Percentiles rank a stretch among this genome's conserved stretches.
These are phyloP conservation scores for Microcebus griseorufus DNA, from an alignment of 2,113 vertebrate species.

Conservation along the genomic window DNA sequence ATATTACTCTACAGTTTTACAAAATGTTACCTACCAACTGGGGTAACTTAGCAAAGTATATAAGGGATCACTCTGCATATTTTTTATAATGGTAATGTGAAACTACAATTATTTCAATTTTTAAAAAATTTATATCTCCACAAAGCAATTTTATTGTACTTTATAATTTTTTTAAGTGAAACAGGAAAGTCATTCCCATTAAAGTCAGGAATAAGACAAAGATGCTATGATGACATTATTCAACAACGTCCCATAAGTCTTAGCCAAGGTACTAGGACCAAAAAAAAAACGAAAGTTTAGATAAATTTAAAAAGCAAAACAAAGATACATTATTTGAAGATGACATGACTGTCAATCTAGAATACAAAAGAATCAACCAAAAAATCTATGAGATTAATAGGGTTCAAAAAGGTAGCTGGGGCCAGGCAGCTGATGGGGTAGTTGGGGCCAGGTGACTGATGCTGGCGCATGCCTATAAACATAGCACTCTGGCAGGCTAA, in stretches of 20 bases:
- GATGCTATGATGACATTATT: neutral
- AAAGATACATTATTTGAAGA: neutral
- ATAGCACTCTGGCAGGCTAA: no score
- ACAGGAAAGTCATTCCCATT: neutral
- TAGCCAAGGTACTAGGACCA: neutral
- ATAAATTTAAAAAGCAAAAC: neutral
- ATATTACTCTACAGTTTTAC: rapidly evolving
- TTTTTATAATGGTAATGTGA: neutral
- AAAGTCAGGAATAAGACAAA: neutral
- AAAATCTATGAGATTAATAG: neutral
- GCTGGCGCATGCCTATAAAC: no score
- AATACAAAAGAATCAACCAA: neutral
- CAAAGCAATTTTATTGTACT: neutral
- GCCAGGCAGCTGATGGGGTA: no score
- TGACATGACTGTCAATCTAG: neutral
- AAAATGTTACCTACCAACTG: neutral
- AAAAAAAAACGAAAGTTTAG: neutral
- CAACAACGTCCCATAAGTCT: neutral
- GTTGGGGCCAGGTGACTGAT: no score
- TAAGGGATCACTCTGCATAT: neutral
- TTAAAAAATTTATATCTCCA: neutral
- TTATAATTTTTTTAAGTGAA: neutral
- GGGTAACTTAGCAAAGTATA: neutral
- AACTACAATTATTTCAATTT: neutral
- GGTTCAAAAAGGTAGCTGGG: neutral